phyloP scores from a whole-genome alignment of 2,888 invertebrate species.

The Spodoptera littoralis region DNA sequence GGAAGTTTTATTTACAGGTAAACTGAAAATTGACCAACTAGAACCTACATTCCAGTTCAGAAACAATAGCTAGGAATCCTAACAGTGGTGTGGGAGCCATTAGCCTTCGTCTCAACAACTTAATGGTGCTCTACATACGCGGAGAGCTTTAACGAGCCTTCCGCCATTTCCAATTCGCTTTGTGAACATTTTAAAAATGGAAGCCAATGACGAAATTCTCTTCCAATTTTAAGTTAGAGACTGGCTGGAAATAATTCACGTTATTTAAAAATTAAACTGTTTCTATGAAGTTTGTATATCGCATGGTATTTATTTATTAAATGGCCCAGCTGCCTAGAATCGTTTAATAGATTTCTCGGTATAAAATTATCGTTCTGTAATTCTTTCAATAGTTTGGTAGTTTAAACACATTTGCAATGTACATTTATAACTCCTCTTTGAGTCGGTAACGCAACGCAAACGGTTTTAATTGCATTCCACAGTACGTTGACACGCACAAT shows the following conservation, averaged over 20 bases:
- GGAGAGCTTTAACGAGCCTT: constrained; percentile 61
- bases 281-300: constrained; percentile 28
- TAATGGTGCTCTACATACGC: constrained; percentile 74
- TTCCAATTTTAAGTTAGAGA: constrained; percentile 13
- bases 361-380: constrained; percentile 11
- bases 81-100: constrained; percentile 70
- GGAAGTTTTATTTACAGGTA: constrained; percentile 10
- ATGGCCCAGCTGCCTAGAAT: constrained; percentile 25
- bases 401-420: constrained; percentile 32
- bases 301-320: constrained; percentile 13
- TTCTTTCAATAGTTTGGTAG: constrained; percentile 18
- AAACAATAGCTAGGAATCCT: constrained; percentile 61
- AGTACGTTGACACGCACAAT: constrained; percentile 44
- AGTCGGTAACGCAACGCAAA: constrained; percentile 34
- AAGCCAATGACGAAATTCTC: constrained; percentile 26
- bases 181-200: constrained; percentile 51
- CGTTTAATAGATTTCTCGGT: constrained; percentile 15
- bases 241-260: constrained; percentile 23
- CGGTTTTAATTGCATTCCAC: constrained; percentile 45
- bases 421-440: constrained; percentile 36
- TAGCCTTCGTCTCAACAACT: constrained; percentile 84
- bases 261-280: constrained; percentile 20
- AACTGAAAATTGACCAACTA: constrained; percentile 28
- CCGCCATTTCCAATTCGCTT: constrained; percentile 62
- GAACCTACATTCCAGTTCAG: constrained; percentile 35